These are phyloP conservation scores for Chanos chanos DNA, from an alignment of 2,797 vertebrate genomes.

Conservation along the genomic window DNA sequence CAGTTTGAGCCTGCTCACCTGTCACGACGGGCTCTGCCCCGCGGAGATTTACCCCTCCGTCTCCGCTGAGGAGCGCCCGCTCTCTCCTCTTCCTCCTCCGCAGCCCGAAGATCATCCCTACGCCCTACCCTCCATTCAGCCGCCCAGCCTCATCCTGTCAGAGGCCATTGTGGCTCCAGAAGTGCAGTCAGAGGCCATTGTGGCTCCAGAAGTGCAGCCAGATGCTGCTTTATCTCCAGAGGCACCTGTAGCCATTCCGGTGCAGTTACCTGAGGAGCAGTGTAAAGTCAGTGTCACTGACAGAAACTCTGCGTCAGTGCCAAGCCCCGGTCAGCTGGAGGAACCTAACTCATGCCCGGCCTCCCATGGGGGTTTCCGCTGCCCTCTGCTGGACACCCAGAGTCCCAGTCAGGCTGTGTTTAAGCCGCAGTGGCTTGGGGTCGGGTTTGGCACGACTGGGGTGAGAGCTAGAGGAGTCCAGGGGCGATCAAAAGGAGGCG, in stretches of 20 bases:
- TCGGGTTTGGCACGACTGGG: constrained; percentile 66
- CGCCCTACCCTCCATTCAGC: constrained; percentile 38
- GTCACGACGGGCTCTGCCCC: constrained; percentile 60
- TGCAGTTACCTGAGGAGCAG: too few species aligned
- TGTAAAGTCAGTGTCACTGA: too few species aligned
- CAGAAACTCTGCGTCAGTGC: not conserved
- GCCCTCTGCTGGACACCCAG: constrained; percentile 63
- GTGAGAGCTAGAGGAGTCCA: constrained; percentile 59
- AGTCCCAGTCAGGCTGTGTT: constrained; percentile 77
- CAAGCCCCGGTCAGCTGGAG: not conserved
- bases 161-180: not conserved
- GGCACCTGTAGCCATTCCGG: too few species aligned
- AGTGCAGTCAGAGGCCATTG: not conserved
- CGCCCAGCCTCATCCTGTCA: not conserved
- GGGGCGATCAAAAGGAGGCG: constrained; percentile 48
- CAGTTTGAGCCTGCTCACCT: constrained; percentile 73
- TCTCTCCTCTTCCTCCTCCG: constrained; percentile 28
- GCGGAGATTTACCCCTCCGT: constrained; percentile 41
- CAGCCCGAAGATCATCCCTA: constrained; percentile 46
- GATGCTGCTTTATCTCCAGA: not conserved
- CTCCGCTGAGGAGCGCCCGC: constrained; percentile 54
- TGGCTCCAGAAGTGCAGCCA: not conserved
- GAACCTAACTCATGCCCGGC: too few species aligned
- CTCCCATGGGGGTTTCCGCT: constrained; percentile 47
- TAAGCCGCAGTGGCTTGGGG: constrained; percentile 76